Percentiles rank a stretch among this genome's conserved stretches.
phyloP scores from a whole-genome alignment of 2,797 vertebrate species.

The Betta splendens region DNA sequence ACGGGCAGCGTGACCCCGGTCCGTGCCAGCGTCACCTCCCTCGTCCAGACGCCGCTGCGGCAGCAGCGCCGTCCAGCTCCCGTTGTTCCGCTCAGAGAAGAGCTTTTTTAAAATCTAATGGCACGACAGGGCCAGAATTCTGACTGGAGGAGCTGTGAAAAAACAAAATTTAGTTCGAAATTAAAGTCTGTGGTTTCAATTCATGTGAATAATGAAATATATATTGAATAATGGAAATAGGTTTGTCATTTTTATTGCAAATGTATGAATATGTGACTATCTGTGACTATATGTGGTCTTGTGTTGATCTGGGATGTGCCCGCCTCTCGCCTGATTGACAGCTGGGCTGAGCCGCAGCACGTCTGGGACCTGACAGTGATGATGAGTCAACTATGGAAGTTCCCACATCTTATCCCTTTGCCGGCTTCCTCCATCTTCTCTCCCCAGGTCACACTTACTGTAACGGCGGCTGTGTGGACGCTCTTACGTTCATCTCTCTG shows the following conservation, averaged over 20 bases:
- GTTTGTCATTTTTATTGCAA: no score
- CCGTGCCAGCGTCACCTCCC: slow-evolving; percentile 52
- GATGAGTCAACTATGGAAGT: no score
- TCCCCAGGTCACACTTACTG: slow-evolving; percentile 26
- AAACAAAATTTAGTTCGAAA: no score
- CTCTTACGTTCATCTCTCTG: slow-evolving; percentile 12
- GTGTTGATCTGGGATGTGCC: no score
- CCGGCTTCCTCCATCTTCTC: slow-evolving; percentile 9
- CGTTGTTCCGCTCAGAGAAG: slow-evolving; percentile 34
- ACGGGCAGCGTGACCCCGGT: slow-evolving; percentile 57
- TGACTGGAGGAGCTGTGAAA: neutral
- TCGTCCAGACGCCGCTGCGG: slow-evolving; percentile 26
- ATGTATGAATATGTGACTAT: no score
- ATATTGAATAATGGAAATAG: no score
- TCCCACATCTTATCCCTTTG: slow-evolving; percentile 45
- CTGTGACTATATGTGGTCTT: no score
- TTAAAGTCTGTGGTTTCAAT: no score
- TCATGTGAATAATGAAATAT: no score
- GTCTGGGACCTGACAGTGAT: no score
- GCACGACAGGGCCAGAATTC: neutral
- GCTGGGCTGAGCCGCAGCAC: no score
- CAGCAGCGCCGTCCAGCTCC: slow-evolving; percentile 15
- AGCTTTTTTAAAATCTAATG: neutral
- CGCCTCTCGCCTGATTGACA: no score
- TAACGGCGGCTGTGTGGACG: slow-evolving; percentile 30